Evolutionary conservation across 2,888 invertebrate species (phyloP), one percentile per base, ranked within the genome.

Genomic region (Agriopis aurantiaria): DNA sequence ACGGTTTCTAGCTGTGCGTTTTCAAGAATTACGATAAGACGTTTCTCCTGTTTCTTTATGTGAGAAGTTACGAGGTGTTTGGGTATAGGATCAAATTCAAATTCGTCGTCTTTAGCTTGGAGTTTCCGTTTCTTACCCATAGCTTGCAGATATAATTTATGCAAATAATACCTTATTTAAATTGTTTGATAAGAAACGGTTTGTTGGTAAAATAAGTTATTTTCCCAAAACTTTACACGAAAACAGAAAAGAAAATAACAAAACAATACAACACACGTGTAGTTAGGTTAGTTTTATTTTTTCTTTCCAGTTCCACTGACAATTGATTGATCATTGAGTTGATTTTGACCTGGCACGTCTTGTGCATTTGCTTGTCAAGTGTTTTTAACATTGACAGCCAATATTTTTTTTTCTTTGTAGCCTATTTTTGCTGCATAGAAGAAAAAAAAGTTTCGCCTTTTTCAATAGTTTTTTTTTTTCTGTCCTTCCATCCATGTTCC

Each of bases 1-100:
- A 99, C 98, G 55, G 98, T 97, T 94, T 99, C 99, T 64, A 99
- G 90, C 83, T 99, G 99, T 5, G 99, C 99, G 69, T 97, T 97
- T 93, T 99, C 99, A 65, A 99, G 91, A 69, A 99, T 96, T 52
- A 99, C 96, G 76, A 99, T 98, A 23, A 99, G 94, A 61, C 99
- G 96, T 88, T 99, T 98, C 81, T 98, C 98, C 89, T 97, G 96
- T 79, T 97, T 97, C 81, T 96, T 96, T 58, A 97, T 95, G 77
- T 98, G 97, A 17, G 96, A 95, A n/a, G 96, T 95, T 53, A 96
- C 96, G 73, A 97, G 95, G 91, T 98, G 97, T 84, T 96, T 96
- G 0, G 97, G 97, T 68, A 96, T 92, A 11, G 97, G 96, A 91
- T 97, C 97, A 82, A 96, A 97, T 91, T 97, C 97, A 72, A 95